Conservation (phyloP, 23 tunicate genomes). For the Pegea sp. region DNA sequence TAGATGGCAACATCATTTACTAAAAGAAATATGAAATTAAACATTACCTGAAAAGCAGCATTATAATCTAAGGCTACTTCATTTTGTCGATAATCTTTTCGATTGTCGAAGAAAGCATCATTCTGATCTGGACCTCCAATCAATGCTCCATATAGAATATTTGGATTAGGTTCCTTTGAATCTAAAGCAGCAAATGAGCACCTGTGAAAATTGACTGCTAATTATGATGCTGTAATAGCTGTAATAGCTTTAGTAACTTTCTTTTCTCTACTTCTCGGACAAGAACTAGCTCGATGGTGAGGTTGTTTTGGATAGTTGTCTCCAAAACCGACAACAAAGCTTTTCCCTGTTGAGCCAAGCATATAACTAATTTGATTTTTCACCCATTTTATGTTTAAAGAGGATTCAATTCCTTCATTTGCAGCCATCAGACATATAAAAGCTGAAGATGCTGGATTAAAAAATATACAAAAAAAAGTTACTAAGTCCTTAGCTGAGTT, state of each 20-base stretch:
- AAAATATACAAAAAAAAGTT: background rate
- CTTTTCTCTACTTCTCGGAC: slow-evolving; percentile 17
- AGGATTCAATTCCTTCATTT: slow-evolving; percentile 25
- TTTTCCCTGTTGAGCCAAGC: slow-evolving; percentile 71
- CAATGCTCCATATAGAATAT: slow-evolving; percentile 51
- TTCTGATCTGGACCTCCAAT: slow-evolving; percentile 67
- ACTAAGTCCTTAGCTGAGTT: background rate
- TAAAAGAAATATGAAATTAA: background rate
- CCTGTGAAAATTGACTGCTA: too few species aligned
- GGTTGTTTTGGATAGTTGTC: slow-evolving; percentile 46
- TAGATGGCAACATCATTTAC: too few species aligned
- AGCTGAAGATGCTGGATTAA: slow-evolving; percentile 39
- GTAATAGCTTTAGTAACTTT: background rate
- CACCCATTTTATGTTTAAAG: slow-evolving; percentile 8
- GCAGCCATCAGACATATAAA: slow-evolving; percentile 66
- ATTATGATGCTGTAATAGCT: background rate
- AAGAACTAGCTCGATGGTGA: slow-evolving; percentile 73
- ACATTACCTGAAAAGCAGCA: slow-evolving; percentile 68
- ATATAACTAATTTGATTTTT: slow-evolving; percentile 59
- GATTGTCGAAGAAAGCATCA: slow-evolving; percentile 26
- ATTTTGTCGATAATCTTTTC: slow-evolving; percentile 27
- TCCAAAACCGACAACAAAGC: slow-evolving; percentile 71
- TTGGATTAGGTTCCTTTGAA: slow-evolving; percentile 21
- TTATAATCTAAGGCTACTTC: slow-evolving; percentile 82
- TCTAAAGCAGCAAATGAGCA: background rate